Base-by-base conservation (phyloP, 2,113 vertebrate species). In the Melospiza georgiana region DNA sequence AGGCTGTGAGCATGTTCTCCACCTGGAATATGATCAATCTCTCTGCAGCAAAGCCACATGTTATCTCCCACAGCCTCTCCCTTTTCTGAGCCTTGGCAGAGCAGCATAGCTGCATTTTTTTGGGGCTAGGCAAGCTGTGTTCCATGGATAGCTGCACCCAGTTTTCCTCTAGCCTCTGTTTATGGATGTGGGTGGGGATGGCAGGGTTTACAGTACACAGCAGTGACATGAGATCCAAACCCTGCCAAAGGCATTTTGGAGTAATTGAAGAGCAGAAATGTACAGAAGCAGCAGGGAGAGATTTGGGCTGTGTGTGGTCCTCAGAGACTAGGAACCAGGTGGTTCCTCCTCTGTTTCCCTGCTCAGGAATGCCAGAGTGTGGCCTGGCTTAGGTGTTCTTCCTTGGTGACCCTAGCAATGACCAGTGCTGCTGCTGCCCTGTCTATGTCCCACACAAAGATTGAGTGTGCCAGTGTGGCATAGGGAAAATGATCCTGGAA, bases 291-390 rank as follows among this genome's bases (percentile, higher is more conserved):
- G 37, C 66, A 62, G 48, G n/a, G 31, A 68, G 69, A 57, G 66
- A 8, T 82, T 66, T 2, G 66, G 46, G 41, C 57, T 3, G 73
- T 54, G 81, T 76, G 87, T 94, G 66, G 67, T 81, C 92, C 76
- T 41, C 0, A 0, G 15, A 41, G 37, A 61, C 33, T 67, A 4
- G 66, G 57, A 77, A 16, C 43, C 37, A 2, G 31, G 1, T 1
- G 2, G 20, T 37, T 75, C 48, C 25, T 84, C 13, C 77, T 49
- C 25, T 44, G 31, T 49, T 61, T n/a, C 22, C 6, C 1, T 57
- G 67, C 51, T 75, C 37, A 75, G 74, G 78, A 54, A 52, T 16
- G 8, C 22, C 48, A 15, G 52, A 55, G 58, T 1, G 8, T 52
- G 39, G 11, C 39, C 67, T 65, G 68, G 15, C 48, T 71, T 58